phyloP scores from a whole-genome alignment of 2,113 vertebrate genomes.

The Suricata suricatta region DNA sequence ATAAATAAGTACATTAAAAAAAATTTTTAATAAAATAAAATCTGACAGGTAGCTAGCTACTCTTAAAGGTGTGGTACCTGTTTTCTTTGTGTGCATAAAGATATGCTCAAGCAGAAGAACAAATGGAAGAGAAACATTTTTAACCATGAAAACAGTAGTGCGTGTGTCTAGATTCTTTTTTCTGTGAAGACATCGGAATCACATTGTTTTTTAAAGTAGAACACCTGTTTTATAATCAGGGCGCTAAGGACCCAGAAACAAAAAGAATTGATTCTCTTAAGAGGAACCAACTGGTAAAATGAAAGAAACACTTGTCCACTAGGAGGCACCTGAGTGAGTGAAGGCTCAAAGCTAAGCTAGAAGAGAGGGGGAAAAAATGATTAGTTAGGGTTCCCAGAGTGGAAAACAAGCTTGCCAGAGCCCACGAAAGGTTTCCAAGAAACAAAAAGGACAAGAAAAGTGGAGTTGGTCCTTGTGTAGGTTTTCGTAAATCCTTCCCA shows the following conservation, averaged over 20 bases:
- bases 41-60: no score
- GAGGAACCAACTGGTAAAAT: neutral
- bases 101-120: neutral
- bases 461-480: no score
- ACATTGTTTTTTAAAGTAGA: neutral
- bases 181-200: neutral
- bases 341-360: neutral
- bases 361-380: neutral
- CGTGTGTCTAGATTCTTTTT: neutral
- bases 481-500: neutral
- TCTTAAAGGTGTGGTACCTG: neutral
- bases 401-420: neutral
- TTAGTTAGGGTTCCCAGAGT: neutral
- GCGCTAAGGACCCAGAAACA: neutral
- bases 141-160: neutral
- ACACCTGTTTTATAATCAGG: neutral
- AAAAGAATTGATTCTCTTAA: neutral
- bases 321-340: neutral
- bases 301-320: neutral
- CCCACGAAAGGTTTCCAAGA: neutral
- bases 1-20: no score
- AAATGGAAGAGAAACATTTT: neutral
- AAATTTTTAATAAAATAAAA: no score
- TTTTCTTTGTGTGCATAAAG: slow-evolving; percentile 29
- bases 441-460: neutral